Conservation (phyloP, 2,113 vertebrate genomes). For the Phyllostomus hastatus region DNA sequence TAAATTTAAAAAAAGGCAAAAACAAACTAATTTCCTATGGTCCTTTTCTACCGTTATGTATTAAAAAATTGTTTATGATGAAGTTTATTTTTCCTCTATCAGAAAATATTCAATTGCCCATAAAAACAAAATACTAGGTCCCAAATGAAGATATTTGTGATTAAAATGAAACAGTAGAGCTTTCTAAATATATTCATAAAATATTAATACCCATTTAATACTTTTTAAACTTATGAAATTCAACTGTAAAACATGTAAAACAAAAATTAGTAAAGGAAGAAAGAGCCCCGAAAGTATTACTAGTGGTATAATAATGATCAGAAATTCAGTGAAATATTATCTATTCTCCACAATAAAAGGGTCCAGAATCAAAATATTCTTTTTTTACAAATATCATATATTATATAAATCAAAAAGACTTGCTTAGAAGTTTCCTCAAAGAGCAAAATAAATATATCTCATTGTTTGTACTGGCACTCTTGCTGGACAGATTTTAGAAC, state of each 20-base stretch:
- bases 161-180: not conserved
- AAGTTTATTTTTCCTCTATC: not conserved
- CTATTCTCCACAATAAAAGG: not conserved
- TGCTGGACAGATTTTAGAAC: not conserved
- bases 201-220: not conserved
- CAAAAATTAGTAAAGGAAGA: not conserved
- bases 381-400: not conserved
- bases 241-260: not conserved
- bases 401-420: conserved; percentile 15
- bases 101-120: not conserved
- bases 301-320: not conserved
- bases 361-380: not conserved
- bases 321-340: conserved; percentile 32
- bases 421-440: conserved; percentile 38
- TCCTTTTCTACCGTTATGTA: not conserved
- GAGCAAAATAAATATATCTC: conserved; percentile 25
- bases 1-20: not conserved
- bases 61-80: not conserved
- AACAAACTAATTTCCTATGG: not conserved
- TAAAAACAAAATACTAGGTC: not conserved
- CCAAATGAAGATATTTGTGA: not conserved
- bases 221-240: not conserved
- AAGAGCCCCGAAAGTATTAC: not conserved
- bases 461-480: conserved; percentile 46
- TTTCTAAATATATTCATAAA: conserved; percentile 35